Conservation (phyloP, 2,797 vertebrate genomes). For the Pogonophryne albipinna region DNA sequence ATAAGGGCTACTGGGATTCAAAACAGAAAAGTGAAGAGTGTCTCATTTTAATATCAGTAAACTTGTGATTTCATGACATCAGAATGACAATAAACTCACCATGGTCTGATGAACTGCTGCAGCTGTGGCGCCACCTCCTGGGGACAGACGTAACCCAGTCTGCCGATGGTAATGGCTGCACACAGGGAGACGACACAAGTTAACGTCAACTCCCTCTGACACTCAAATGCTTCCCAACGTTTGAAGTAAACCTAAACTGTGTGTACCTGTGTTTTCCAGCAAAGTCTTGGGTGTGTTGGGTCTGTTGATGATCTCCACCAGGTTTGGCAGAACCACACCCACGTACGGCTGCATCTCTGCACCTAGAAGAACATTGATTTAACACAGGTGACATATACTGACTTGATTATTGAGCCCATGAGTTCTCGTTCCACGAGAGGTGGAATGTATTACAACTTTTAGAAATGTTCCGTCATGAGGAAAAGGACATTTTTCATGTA, state of each 20-base stretch:
- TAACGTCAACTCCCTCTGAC: background rate
- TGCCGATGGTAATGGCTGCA: constrained; percentile 95
- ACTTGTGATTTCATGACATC: background rate
- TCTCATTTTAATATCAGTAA: background rate
- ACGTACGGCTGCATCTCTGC: constrained; percentile 97
- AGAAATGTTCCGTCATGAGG: background rate
- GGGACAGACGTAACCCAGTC: constrained; percentile 95
- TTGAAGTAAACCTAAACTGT: background rate
- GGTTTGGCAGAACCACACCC: constrained; percentile 82
- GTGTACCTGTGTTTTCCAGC: constrained; percentile 94
- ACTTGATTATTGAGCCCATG: no score
- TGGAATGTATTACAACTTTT: no score
- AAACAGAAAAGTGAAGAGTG: background rate
- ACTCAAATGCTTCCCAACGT: background rate
- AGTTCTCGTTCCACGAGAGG: no score
- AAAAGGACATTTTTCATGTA: background rate
- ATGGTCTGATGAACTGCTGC: constrained; percentile 94
- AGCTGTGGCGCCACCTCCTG: constrained; percentile 96
- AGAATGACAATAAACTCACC: constrained; percentile 76
- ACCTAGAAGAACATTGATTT: constrained; percentile 75
- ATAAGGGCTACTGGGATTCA: background rate
- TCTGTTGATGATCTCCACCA: constrained; percentile 96
- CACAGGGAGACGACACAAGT: constrained; percentile 21
- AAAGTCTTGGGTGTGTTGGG: constrained; percentile 96
- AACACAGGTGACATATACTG: background rate